These are phyloP conservation scores for Lynx canadensis DNA, from an alignment of 2,113 vertebrate species.

Conservation along the genomic window DNA sequence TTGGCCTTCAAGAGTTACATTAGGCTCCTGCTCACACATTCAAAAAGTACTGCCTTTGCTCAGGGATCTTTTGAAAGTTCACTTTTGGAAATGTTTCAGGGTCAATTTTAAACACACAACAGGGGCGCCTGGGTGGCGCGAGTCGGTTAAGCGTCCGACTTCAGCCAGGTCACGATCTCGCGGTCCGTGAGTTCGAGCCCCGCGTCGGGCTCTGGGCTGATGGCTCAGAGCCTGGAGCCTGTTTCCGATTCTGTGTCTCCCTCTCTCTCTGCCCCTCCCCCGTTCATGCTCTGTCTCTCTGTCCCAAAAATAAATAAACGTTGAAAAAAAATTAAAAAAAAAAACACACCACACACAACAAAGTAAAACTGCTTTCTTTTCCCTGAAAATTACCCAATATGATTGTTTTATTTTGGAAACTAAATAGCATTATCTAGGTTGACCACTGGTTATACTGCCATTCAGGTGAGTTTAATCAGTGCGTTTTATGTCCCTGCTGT, in stretches of 20 bases:
- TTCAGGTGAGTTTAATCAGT: neutral
- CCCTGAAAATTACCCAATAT: neutral
- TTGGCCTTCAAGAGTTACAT: neutral
- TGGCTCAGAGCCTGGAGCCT: too few species aligned
- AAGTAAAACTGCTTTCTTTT: neutral
- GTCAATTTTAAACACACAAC: neutral
- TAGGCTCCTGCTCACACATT: neutral
- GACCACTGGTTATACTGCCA: neutral
- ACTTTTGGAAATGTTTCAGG: neutral
- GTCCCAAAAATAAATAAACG: too few species aligned
- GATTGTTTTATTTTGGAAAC: constrained; percentile 5
- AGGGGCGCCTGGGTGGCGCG: too few species aligned
- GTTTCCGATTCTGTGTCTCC: too few species aligned
- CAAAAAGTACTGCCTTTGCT: neutral
- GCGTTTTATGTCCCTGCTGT: neutral
- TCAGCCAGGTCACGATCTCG: too few species aligned
- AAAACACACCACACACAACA: too few species aligned
- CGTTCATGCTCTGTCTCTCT: too few species aligned
- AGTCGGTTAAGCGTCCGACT: too few species aligned
- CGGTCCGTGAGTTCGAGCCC: too few species aligned
- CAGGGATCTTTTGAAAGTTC: neutral
- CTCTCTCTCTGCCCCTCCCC: too few species aligned
- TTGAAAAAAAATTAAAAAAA: too few species aligned
- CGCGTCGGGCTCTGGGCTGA: too few species aligned
- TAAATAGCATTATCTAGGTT: neutral